Evolutionary conservation across 2,113 vertebrate genomes (phyloP).

Genomic region (Eidolon helvum): DNA sequence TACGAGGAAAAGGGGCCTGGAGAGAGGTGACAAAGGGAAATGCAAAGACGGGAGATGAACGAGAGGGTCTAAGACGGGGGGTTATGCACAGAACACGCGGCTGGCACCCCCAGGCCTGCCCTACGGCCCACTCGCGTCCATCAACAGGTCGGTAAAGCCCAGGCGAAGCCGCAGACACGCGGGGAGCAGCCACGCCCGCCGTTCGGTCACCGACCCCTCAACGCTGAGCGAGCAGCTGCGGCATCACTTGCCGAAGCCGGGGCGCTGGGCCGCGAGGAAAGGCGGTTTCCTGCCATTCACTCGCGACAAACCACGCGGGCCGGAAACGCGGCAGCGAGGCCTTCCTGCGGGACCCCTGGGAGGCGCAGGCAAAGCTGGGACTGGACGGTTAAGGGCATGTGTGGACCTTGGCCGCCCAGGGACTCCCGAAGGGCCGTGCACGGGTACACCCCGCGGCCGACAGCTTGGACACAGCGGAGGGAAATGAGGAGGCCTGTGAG

Average conservation of each 20-base stretch:
- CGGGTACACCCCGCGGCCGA: fast-evolving
- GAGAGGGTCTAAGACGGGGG: background rate
- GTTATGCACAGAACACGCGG: background rate
- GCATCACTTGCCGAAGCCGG: fast-evolving
- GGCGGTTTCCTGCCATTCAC: background rate
- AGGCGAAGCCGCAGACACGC: fast-evolving
- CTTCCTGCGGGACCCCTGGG: background rate
- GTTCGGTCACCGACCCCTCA: background rate
- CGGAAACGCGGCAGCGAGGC: background rate
- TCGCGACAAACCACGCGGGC: fast-evolving
- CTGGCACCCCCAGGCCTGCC: fast-evolving
- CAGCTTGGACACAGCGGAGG: background rate
- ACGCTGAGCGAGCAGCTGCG: fast-evolving
- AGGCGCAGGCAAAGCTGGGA: background rate
- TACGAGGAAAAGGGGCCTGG: no score
- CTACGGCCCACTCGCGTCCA: fast-evolving
- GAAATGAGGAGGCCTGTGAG: fast-evolving
- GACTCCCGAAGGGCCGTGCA: fast-evolving
- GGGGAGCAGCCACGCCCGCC: background rate
- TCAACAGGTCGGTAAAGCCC: fast-evolving
- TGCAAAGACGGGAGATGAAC: background rate
- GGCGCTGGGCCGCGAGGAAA: fast-evolving
- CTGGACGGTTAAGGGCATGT: background rate
- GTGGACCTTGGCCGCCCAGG: background rate
- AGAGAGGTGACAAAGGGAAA: background rate